These are phyloP conservation scores for Siphamia tubifer DNA, from an alignment of 2,113 vertebrate species.

Conservation along the genomic window DNA sequence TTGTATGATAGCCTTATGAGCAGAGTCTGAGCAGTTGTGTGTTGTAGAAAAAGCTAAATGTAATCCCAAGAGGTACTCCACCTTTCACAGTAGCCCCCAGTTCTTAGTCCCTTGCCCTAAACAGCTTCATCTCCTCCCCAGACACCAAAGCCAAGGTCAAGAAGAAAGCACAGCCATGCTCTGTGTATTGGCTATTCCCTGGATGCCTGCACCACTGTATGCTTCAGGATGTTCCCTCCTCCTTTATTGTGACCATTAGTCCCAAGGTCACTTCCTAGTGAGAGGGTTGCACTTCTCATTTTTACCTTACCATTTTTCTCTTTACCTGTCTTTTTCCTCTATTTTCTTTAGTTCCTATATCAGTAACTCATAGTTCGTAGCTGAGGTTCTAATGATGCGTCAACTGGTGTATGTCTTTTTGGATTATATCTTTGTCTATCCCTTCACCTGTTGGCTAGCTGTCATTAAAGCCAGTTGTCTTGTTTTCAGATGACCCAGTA, in stretches of 20 bases:
- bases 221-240: conserved; percentile 67
- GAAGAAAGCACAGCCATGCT: conserved; percentile 57
- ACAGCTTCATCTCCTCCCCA: conserved; percentile 45
- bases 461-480: conserved; percentile 54
- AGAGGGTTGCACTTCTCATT: conserved; percentile 67
- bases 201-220: conserved; percentile 48
- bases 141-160: conserved; percentile 74
- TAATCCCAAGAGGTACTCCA: conserved; percentile 24
- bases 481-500: conserved; percentile 55
- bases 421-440: conserved; percentile 49
- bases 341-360: conserved; percentile 32
- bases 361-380: conserved; percentile 54
- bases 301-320: conserved; percentile 9
- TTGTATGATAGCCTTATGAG: conserved; percentile 22
- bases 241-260: conserved; percentile 66
- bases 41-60: conserved; percentile 21
- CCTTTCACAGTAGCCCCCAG: conserved; percentile 37
- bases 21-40: conserved; percentile 18
- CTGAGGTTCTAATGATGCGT: conserved; percentile 26
- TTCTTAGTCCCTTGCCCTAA: conserved; percentile 43
- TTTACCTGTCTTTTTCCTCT: conserved; percentile 29
- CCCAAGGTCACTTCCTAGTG: conserved; percentile 74
- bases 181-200: conserved; percentile 65
- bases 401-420: conserved; percentile 42
- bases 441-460: conserved; percentile 37